These are phyloP conservation scores for Scomber japonicus DNA, from an alignment of 2,113 vertebrate genomes.

Conservation along the genomic window DNA sequence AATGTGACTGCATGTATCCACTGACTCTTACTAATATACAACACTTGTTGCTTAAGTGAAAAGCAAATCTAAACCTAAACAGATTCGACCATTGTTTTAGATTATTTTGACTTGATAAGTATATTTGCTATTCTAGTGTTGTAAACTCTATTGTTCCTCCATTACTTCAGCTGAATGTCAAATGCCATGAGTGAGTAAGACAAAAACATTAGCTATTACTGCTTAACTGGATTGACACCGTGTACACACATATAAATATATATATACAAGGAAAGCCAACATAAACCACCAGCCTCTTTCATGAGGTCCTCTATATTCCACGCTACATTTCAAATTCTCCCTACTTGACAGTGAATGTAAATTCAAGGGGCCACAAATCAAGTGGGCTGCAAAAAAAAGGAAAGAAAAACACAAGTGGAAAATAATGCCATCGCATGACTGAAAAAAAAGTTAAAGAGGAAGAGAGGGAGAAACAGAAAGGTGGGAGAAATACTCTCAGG, in stretches of 20 bases:
- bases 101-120: no score
- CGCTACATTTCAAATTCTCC: slow-evolving; percentile 1
- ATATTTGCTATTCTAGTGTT: no score
- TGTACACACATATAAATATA: no score
- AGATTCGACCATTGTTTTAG: no score
- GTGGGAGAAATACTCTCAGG: slow-evolving; percentile 6
- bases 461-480: slow-evolving; percentile 18
- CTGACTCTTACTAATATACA: no score
- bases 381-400: background rate
- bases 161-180: background rate
- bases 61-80: no score
- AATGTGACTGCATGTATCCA: no score
- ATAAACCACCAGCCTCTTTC: background rate
- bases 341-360: slow-evolving; percentile 27
- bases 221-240: background rate
- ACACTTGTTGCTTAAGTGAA: no score
- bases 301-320: background rate
- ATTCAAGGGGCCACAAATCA: slow-evolving; percentile 26
- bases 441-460: slow-evolving; percentile 19
- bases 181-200: background rate
- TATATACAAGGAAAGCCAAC: background rate
- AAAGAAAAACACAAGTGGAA: slow-evolving; percentile 25
- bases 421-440: background rate
- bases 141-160: no score
- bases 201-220: no score